phyloP scores from a whole-genome alignment of 2,797 vertebrate species.

The Thamnophis elegans region DNA sequence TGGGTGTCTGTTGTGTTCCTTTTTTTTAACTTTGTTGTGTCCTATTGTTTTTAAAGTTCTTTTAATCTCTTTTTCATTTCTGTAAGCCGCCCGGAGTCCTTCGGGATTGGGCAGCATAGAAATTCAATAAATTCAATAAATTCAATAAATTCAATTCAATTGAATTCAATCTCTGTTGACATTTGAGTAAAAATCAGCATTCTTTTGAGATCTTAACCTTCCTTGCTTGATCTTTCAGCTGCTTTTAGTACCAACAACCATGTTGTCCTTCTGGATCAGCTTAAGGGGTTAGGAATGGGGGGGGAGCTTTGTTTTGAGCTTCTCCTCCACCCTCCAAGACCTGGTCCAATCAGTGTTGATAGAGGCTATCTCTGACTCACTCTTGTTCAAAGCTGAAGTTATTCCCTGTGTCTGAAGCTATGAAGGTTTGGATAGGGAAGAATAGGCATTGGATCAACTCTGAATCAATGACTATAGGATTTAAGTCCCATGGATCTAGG shows the following conservation, averaged over 20 bases:
- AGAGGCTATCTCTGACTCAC: not conserved
- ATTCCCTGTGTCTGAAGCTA: not conserved
- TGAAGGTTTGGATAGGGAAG: not conserved
- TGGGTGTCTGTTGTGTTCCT: too few species aligned
- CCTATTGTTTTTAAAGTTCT: too few species aligned
- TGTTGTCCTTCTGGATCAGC: not conserved
- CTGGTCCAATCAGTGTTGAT: not conserved
- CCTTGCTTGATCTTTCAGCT: not conserved
- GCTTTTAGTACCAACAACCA: not conserved
- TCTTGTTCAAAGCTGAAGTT: not conserved
- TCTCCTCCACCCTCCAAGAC: not conserved
- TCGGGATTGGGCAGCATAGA: too few species aligned
- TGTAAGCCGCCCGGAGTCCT: too few species aligned
- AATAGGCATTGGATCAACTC: not conserved
- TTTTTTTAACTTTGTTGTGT: too few species aligned
- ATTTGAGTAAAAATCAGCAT: not conserved
- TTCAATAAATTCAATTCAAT: too few species aligned
- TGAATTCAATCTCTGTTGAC: too few species aligned
- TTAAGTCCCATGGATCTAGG: not conserved
- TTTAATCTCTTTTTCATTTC: too few species aligned
- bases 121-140: too few species aligned
- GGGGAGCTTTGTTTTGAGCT: not conserved
- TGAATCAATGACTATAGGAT: not conserved
- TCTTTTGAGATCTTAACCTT: not conserved
- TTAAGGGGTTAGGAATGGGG: not conserved